phyloP scores from a whole-genome alignment of 1,140 invertebrate species.

The Limonius californicus region DNA sequence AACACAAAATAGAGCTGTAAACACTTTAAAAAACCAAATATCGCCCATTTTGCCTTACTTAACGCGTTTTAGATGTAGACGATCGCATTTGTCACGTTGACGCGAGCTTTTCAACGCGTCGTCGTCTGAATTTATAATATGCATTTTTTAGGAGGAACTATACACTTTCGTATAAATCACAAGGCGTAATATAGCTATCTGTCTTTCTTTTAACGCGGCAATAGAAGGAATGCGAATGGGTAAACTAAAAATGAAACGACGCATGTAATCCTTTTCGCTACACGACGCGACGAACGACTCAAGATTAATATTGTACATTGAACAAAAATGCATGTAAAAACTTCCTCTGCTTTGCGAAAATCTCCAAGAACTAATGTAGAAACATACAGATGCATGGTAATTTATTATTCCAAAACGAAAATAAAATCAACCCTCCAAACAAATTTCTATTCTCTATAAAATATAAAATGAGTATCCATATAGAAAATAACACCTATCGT shows the following conservation, averaged over 20 bases:
- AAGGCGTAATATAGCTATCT: neutral
- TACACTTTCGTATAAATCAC: neutral
- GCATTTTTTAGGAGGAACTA: neutral
- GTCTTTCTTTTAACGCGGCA: neutral
- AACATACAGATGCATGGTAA: neutral
- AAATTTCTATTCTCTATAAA: too few relatives aligned
- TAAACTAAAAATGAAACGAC: neutral
- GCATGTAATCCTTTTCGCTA: neutral
- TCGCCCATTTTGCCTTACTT: neutral
- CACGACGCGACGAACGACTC: neutral
- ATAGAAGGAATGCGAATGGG: neutral
- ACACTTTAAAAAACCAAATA: neutral
- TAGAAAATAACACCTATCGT: too few relatives aligned
- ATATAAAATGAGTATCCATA: too few relatives aligned
- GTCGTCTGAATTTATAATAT: neutral
- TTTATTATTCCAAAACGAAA: too few relatives aligned
- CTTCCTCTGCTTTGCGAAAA: neutral
- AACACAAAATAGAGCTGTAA: constrained; percentile 1
- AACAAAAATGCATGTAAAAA: constrained; percentile 2
- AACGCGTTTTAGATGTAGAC: neutral
- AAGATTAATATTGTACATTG: neutral
- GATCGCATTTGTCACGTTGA: neutral
- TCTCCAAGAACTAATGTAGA: constrained; percentile 1
- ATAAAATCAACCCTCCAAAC: too few relatives aligned
- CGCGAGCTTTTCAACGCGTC: neutral